These are phyloP conservation scores for Creontiades dilutus DNA, from an alignment of 2,888 invertebrate species.

Conservation along the genomic window DNA sequence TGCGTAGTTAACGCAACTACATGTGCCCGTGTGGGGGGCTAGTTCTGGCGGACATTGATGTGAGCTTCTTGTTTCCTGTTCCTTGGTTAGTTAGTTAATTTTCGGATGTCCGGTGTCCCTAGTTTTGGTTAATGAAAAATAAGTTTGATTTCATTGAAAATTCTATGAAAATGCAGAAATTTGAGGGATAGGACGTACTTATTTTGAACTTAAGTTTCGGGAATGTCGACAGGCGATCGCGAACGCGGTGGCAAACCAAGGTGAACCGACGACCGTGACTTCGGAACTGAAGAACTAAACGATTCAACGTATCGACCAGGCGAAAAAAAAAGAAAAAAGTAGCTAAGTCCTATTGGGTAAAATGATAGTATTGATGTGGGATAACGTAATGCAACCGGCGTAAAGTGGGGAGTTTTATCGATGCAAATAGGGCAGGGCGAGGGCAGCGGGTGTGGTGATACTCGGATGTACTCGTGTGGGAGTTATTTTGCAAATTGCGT, in stretches of 20 bases:
- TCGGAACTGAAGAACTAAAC: background rate
- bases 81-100: too few relatives aligned
- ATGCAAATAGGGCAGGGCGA: background rate
- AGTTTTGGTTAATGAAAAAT: too few relatives aligned
- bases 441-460: background rate
- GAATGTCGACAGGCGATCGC: background rate
- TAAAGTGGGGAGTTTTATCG: background rate
- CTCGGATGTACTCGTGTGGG: background rate
- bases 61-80: too few relatives aligned
- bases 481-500: background rate
- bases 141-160: too few relatives aligned
- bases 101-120: too few relatives aligned
- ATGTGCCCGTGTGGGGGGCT: too few relatives aligned
- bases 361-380: background rate
- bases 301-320: background rate
- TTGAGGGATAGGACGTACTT: too few relatives aligned
- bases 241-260: background rate
- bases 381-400: background rate
- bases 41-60: too few relatives aligned
- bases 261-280: background rate
- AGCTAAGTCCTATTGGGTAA: background rate
- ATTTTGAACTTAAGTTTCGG: too few relatives aligned
- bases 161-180: too few relatives aligned
- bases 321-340: background rate
- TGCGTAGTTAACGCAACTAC: too few relatives aligned